These are phyloP conservation scores for Clepsis dumicolana DNA, from an alignment of 2,888 invertebrate species.

Conservation along the genomic window DNA sequence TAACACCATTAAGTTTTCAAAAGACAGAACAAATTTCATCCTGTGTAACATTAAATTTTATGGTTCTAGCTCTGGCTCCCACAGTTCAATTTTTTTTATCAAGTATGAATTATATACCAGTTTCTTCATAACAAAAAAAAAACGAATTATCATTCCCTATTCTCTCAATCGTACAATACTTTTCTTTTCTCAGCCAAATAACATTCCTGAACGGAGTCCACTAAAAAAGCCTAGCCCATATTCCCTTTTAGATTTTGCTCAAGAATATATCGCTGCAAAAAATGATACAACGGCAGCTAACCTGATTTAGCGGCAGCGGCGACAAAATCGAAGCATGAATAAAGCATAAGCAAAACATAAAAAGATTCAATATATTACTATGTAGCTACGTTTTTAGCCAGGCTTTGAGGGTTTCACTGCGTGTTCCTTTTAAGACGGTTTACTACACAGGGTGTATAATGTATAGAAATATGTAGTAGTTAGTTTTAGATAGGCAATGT, in stretches of 20 bases:
- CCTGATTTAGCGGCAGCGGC: conserved; percentile 5
- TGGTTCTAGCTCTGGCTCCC: too few relatives aligned
- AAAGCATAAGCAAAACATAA: conserved; percentile 2
- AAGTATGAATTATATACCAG: too few relatives aligned
- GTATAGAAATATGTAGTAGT: too few relatives aligned
- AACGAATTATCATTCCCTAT: too few relatives aligned
- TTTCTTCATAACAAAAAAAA: too few relatives aligned
- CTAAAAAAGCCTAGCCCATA: not conserved
- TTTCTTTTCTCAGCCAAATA: not conserved
- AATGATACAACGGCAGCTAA: not conserved
- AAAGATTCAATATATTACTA: conserved; percentile 9
- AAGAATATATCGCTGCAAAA: not conserved
- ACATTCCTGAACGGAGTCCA: not conserved
- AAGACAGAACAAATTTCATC: too few relatives aligned
- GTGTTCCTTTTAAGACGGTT: not conserved
- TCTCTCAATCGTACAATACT: too few relatives aligned
- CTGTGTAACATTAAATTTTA: too few relatives aligned
- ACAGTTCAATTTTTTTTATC: too few relatives aligned
- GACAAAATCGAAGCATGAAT: conserved; percentile 13
- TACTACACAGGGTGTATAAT: not conserved
- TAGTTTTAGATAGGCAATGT: too few relatives aligned
- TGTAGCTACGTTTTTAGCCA: not conserved
- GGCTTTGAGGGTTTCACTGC: not conserved
- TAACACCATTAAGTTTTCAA: too few relatives aligned
- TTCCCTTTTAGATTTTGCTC: not conserved